Percentiles rank a stretch among this genome's conserved stretches.
Conservation (phyloP, 2,888 invertebrate species). For the Pyrochroa serraticornis region DNA sequence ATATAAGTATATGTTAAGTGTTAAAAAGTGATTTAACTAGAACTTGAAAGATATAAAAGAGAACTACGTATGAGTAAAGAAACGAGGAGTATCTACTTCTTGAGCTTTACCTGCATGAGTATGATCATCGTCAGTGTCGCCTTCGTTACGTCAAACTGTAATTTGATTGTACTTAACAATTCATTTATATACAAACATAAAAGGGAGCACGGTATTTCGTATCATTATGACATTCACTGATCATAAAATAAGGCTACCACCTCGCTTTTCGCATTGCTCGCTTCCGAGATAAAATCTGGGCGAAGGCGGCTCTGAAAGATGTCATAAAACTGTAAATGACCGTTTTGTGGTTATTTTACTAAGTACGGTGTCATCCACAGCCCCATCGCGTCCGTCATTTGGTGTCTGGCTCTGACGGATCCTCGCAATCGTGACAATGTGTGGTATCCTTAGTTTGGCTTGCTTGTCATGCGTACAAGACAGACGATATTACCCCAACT, state of each 20-base stretch:
- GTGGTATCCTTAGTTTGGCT: constrained; percentile 22
- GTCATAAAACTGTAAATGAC: constrained; percentile 56
- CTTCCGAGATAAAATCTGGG: constrained; percentile 50
- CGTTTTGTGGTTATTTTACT: constrained; percentile 56
- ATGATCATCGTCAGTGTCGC: not conserved
- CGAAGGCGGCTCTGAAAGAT: constrained; percentile 48
- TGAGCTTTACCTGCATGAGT: too few relatives aligned
- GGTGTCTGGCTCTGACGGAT: constrained; percentile 47
- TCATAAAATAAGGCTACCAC: constrained; percentile 46
- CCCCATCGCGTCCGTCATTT: constrained; percentile 52
- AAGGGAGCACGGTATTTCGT: constrained; percentile 33
- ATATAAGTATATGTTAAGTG: too few relatives aligned
- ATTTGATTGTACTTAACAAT: constrained; percentile 28
- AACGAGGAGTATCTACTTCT: too few relatives aligned
- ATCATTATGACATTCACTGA: constrained; percentile 47
- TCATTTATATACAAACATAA: constrained; percentile 39
- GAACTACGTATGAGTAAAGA: too few relatives aligned
- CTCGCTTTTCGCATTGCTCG: constrained; percentile 37
- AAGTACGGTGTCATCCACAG: constrained; percentile 56
- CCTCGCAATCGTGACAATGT: constrained; percentile 37
- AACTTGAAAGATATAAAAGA: too few relatives aligned
- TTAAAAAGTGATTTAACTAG: too few relatives aligned
- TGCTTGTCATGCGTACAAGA: constrained; percentile 27
- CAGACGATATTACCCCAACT: constrained; percentile 24
- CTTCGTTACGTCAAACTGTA: not conserved